Percentiles rank a stretch among this genome's conserved stretches.
Evolutionary conservation across 1,140 invertebrate genomes (phyloP).

Genomic region (Drosophila asahinai): DNA sequence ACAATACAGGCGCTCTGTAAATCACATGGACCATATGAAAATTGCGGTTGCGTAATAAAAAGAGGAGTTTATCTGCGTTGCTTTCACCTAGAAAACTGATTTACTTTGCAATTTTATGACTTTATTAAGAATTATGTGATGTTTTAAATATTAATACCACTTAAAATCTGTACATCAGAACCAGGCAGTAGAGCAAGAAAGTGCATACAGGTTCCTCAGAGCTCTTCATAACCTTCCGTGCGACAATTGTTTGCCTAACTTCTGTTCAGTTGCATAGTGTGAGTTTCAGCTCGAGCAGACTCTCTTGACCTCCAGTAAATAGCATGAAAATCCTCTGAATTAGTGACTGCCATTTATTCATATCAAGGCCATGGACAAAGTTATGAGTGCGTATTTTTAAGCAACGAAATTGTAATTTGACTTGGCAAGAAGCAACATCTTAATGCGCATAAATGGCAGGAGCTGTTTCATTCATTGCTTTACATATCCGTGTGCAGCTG

Average conservation of each 20-base stretch:
- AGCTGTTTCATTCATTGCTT: not conserved
- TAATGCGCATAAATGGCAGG: not conserved
- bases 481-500: not conserved
- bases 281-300: not conserved
- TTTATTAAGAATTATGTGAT: constrained; percentile 76
- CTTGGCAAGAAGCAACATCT: constrained; percentile 18
- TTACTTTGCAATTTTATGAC: constrained; percentile 73
- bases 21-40: constrained; percentile 68
- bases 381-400: constrained; percentile 69
- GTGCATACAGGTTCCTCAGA: constrained; percentile 46
- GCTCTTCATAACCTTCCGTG: not conserved
- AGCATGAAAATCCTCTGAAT: constrained; percentile 72
- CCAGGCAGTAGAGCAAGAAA: constrained; percentile 17
- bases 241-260: not conserved
- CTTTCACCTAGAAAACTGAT: constrained; percentile 66
- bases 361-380: constrained; percentile 62
- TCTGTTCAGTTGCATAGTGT: constrained; percentile 25
- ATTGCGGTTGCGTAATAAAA: constrained; percentile 73
- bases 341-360: constrained; percentile 65
- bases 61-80: constrained; percentile 61
- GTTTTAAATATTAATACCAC: constrained; percentile 73
- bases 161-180: constrained; percentile 22
- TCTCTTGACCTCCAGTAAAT: constrained; percentile 70
- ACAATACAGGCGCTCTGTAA: constrained; percentile 41
- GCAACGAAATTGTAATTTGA: constrained; percentile 55